Base-by-base conservation (phyloP, 2,113 vertebrate genomes). In the Datnioides undecimradiatus region DNA sequence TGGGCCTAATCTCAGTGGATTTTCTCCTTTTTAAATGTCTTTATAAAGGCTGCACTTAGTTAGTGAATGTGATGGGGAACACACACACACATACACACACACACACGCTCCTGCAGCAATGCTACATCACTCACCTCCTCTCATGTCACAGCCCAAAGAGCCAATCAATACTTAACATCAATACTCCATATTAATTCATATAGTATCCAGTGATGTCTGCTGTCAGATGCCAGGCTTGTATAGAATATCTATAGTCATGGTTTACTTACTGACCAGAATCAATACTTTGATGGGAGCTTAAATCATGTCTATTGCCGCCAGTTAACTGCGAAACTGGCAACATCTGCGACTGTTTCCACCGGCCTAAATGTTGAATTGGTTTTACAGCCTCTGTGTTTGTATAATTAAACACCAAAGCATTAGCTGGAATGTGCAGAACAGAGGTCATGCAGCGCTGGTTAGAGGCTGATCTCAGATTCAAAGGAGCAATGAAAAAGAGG, bases 261-360 rank as follows among this genome's bases (percentile, higher is more conserved):
- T 90, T 91, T 90, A 80, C 72, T 90, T 86, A 87, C 71, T 23
- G 84, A 74, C 76, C 84, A 78, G 48, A 64, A 77, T 91, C 88
- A 36, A 88, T 90, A 10, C 48, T 36, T 82, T 67, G 77, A 82
- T 85, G 75, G 79, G 78, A 72, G 63, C 86, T 87, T 77, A 71
- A 88, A 84, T 86, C 75, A 38, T 62, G 72, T 59, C 16, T 48
- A 52, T 74, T 48, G 46, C 62, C 72, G 57, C 45, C 60, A 7
- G 82, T 85, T 85, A 80, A 45, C 51, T 33, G 58, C 60, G 45
- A 62, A 68, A 29, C 46, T 52, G 8, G 1, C 36, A 34, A 23
- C 40, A 62, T 54, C 46, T 63, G 57, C 27, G 21, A 63, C 48
- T 52, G 81, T 76, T 45, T 43, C 38, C 23, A 4, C 49, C 58